These are phyloP conservation scores for Crotalus viridis DNA, from an alignment of 2,113 vertebrate species.

Conservation along the genomic window DNA sequence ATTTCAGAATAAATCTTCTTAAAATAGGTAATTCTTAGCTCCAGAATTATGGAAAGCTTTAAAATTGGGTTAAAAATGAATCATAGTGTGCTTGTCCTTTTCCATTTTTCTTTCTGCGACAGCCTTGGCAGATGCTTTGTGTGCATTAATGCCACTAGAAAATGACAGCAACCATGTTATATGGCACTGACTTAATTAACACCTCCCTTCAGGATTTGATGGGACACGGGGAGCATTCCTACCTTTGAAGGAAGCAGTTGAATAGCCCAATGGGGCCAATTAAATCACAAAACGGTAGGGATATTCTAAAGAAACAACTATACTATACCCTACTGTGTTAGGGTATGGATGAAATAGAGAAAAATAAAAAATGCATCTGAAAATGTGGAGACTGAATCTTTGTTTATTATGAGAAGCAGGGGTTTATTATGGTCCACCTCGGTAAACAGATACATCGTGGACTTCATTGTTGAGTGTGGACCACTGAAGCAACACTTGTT, in stretches of 20 bases:
- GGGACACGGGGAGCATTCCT: conserved; percentile 47
- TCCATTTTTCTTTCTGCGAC: conserved; percentile 11
- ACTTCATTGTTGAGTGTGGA: neutral
- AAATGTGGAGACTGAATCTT: conserved; percentile 37
- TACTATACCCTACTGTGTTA: conserved; percentile 26
- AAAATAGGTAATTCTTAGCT: neutral
- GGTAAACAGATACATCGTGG: neutral
- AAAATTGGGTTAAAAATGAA: neutral
- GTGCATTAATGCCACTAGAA: conserved; percentile 42
- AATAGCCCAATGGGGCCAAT: conserved; percentile 53
- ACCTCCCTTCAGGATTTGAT: conserved; percentile 40
- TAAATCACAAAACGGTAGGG: conserved; percentile 57
- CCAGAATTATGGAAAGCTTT: neutral
- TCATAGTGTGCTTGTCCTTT: neutral
- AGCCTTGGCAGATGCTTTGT: conserved; percentile 34
- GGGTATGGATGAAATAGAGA: conserved; percentile 9
- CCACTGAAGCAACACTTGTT: neutral
- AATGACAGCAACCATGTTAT: conserved; percentile 35
- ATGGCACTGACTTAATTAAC: conserved; percentile 43
- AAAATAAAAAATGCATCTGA: conserved; percentile 33
- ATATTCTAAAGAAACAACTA: conserved; percentile 45
- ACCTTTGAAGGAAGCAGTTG: conserved; percentile 53
- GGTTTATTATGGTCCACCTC: neutral
- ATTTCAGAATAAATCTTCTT: neutral
- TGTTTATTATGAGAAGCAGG: conserved; percentile 34